Percentiles rank a stretch among this genome's conserved stretches.
phyloP scores from a whole-genome alignment of 2,888 invertebrate genomes.

The Lepidochitona cinerea region DNA sequence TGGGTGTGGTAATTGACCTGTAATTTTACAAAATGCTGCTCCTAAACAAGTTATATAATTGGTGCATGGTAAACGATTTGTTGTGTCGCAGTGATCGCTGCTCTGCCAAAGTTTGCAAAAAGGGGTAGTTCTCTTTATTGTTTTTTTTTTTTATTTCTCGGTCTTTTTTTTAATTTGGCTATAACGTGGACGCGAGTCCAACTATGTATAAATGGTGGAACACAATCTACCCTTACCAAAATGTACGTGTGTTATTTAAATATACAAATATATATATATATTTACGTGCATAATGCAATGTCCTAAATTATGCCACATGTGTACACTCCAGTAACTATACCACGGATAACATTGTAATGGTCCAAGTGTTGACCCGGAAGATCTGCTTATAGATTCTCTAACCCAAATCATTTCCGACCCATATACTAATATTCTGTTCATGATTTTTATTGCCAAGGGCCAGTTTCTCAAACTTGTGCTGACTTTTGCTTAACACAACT shows the following conservation, averaged over 20 bases:
- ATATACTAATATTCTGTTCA: too few relatives aligned
- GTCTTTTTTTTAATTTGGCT: not conserved
- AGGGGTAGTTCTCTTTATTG: not conserved
- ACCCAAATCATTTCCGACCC: too few relatives aligned
- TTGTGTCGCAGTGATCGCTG: not conserved
- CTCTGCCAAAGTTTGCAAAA: constrained; percentile 3
- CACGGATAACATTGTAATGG: not conserved
- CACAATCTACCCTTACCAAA: not conserved
- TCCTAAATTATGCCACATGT: not conserved
- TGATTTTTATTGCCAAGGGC: too few relatives aligned
- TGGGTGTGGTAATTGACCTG: too few relatives aligned
- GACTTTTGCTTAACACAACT: too few relatives aligned
- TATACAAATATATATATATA: not conserved
- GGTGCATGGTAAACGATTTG: too few relatives aligned
- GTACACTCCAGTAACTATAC: not conserved
- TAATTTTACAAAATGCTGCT: too few relatives aligned
- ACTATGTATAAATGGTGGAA: not conserved
- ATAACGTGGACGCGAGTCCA: not conserved
- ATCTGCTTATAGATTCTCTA: too few relatives aligned
- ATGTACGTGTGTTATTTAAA: not conserved
- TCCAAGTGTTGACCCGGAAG: not conserved
- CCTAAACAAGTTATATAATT: too few relatives aligned
- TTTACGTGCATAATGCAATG: not conserved
- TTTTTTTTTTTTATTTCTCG: not conserved
- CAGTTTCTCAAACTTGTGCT: too few relatives aligned